These are phyloP conservation scores for Portevinia maculata DNA, from an alignment of 2,888 invertebrate species.

Conservation along the genomic window DNA sequence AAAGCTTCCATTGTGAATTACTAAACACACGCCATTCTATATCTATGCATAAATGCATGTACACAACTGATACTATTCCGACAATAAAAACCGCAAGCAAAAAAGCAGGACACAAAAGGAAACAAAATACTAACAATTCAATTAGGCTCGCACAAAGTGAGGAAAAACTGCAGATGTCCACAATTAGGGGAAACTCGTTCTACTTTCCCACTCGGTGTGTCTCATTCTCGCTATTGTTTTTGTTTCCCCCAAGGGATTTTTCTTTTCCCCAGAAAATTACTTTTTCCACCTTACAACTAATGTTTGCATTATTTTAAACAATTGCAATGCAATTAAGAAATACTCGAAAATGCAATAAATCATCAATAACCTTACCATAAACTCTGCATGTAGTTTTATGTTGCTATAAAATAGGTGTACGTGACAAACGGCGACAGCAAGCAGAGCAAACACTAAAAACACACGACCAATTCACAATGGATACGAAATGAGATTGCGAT, in stretches of 20 bases:
- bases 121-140: slow-evolving; percentile 54
- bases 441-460: slow-evolving; percentile 45
- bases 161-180: slow-evolving; percentile 49
- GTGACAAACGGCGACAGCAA: slow-evolving; percentile 68
- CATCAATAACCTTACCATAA: slow-evolving; percentile 64
- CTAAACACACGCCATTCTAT: slow-evolving; percentile 3
- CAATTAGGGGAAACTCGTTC: slow-evolving; percentile 47
- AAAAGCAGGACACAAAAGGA: slow-evolving; percentile 31
- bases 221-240: background rate
- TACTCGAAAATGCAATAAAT: slow-evolving; percentile 6
- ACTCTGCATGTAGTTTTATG: slow-evolving; percentile 46
- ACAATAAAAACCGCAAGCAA: slow-evolving; percentile 22
- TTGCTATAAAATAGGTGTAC: slow-evolving; percentile 70
- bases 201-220: background rate
- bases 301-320: background rate
- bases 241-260: background rate
- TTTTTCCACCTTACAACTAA: background rate
- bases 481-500: slow-evolving; percentile 18
- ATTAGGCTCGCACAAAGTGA: slow-evolving; percentile 23
- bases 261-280: slow-evolving; percentile 17
- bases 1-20: slow-evolving; percentile 57
- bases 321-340: slow-evolving; percentile 14
- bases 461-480: slow-evolving; percentile 65
- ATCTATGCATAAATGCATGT: background rate
- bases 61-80: slow-evolving; percentile 24